Evolutionary conservation across 1,140 invertebrate genomes (phyloP).

Genomic region (Ladona fulva): DNA sequence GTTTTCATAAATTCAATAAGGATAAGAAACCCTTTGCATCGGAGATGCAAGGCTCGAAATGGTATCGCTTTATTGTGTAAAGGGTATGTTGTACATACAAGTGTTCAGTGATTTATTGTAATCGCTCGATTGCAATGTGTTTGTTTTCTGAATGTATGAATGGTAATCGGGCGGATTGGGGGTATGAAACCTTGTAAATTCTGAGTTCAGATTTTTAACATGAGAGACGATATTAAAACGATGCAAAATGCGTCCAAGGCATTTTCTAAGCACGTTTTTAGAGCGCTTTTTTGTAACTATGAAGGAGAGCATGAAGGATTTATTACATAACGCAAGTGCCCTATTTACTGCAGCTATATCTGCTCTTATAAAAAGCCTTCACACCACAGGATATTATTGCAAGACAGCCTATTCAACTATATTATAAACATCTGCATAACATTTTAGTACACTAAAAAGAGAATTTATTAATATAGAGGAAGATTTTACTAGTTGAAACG

Average conservation of each 20-base stretch:
- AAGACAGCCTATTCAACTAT: not conserved
- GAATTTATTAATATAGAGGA: not conserved
- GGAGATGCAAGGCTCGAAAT: no score
- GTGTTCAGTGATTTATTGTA: no score
- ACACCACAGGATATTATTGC: constrained; percentile 9
- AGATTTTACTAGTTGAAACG: not conserved
- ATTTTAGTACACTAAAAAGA: not conserved
- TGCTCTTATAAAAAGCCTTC: not conserved
- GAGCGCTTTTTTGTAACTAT: not conserved
- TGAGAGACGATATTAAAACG: no score
- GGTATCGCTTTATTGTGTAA: no score
- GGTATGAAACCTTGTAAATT: not conserved
- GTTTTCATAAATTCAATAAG: not conserved
- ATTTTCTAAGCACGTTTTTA: no score
- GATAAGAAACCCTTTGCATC: no score
- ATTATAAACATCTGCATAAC: not conserved
- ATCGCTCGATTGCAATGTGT: no score
- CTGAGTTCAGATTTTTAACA: no score
- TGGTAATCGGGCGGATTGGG: not conserved
- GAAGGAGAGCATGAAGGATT: not conserved
- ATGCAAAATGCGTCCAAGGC: no score
- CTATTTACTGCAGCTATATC: not conserved
- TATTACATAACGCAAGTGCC: not conserved
- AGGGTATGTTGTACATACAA: no score
- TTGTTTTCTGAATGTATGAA: no score